phyloP scores from a whole-genome alignment of 1,140 invertebrate genomes.

The Papilio glaucus region DNA sequence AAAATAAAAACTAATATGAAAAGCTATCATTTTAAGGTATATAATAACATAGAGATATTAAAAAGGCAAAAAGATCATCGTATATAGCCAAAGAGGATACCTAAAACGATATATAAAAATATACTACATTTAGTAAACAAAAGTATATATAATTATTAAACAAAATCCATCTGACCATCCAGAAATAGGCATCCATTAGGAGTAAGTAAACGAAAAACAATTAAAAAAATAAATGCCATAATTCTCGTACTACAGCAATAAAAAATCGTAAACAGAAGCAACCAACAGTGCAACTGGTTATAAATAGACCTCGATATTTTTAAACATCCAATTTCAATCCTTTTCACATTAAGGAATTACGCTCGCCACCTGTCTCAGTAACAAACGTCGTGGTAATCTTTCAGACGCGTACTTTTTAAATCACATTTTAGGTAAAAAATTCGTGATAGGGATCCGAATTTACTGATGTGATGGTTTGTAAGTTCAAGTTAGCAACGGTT shows the following conservation, averaged over 20 bases:
- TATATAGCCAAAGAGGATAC: not conserved
- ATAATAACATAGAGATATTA: not conserved
- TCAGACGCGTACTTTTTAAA: slow-evolving; percentile 56
- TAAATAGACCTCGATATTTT: slow-evolving; percentile 23
- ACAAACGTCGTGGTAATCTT: slow-evolving; percentile 31
- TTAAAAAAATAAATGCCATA: slow-evolving; percentile 55
- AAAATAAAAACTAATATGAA: not conserved
- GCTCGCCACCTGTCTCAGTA: slow-evolving; percentile 17
- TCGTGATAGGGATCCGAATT: slow-evolving; percentile 76
- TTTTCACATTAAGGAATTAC: slow-evolving; percentile 28
- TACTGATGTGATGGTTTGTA: slow-evolving; percentile 73
- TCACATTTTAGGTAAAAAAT: slow-evolving; percentile 70
- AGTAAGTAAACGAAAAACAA: slow-evolving; percentile 51
- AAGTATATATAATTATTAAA: not conserved
- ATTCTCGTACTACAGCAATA: slow-evolving; percentile 38
- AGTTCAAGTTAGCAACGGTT: slow-evolving; percentile 57
- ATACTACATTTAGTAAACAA: too few species aligned
- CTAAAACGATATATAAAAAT: not conserved
- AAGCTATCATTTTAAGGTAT: not conserved
- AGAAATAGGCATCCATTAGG: slow-evolving; percentile 47
- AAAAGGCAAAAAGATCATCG: not conserved
- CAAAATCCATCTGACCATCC: not conserved
- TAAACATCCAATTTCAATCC: slow-evolving; percentile 18
- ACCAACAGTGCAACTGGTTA: not conserved
- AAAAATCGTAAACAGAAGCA: slow-evolving; percentile 33